phyloP scores from a whole-genome alignment of 2,888 invertebrate species.

The Uloborus plumipes region DNA sequence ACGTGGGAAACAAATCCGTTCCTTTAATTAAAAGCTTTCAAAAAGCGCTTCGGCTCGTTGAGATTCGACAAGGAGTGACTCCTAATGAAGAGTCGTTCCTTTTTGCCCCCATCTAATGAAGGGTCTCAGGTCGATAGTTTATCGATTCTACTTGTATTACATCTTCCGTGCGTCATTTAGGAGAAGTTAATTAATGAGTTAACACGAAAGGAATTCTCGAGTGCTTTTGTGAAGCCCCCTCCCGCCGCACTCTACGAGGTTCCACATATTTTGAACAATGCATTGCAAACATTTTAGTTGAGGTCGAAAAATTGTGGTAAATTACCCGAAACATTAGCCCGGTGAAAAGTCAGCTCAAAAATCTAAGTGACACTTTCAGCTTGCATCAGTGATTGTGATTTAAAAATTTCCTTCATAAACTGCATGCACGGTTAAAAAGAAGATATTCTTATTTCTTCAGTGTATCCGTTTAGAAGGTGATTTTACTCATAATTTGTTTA shows the following conservation, averaged over 20 bases:
- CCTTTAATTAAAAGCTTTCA: constrained; percentile 64
- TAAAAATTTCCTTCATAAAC: no score
- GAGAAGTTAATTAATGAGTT: constrained; percentile 60
- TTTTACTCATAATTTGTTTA: constrained; percentile 21
- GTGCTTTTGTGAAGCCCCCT: constrained; percentile 19
- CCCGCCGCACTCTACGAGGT: no score
- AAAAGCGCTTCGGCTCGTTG: constrained; percentile 54
- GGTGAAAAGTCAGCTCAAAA: no score
- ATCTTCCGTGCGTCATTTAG: constrained; percentile 61
- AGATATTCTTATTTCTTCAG: no score
- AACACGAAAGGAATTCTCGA: constrained; percentile 51
- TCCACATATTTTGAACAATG: no score
- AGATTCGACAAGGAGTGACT: constrained; percentile 22
- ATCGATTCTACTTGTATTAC: constrained; percentile 63
- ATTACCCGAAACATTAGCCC: no score
- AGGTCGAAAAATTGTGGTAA: no score
- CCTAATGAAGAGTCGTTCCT: constrained; percentile 49
- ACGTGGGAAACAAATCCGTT: constrained; percentile 48
- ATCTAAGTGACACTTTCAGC: no score
- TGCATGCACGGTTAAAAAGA: no score
- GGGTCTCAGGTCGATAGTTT: constrained; percentile 46
- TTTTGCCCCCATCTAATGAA: constrained; percentile 26
- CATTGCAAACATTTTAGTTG: no score
- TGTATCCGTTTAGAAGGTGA: no score
- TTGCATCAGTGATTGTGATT: no score